phyloP scores from a whole-genome alignment of 1,140 invertebrate genomes.

The Brachionus manjavacas region DNA sequence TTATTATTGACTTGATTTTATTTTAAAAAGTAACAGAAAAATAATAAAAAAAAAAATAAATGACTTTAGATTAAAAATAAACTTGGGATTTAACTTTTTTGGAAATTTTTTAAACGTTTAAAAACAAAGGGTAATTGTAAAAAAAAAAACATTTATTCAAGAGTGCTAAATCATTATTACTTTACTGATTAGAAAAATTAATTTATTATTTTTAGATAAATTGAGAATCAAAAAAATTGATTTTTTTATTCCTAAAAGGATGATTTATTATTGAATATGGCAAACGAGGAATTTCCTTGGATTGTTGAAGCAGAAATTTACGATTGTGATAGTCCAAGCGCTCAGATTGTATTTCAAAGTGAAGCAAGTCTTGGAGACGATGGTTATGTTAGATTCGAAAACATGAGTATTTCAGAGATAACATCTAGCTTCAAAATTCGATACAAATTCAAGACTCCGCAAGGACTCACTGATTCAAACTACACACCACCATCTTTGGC shows the following conservation, averaged over 20 bases:
- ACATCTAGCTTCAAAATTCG: neutral
- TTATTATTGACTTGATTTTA: too few relatives aligned
- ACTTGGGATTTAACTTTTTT: too few relatives aligned
- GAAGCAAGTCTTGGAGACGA: neutral
- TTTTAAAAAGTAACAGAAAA: too few relatives aligned
- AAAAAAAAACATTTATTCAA: too few relatives aligned
- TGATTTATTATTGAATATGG: constrained; percentile 11
- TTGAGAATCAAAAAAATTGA: too few relatives aligned
- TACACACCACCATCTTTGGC: neutral
- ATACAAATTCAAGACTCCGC: neutral
- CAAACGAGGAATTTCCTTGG: neutral
- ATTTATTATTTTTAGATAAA: too few relatives aligned
- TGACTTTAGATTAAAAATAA: too few relatives aligned
- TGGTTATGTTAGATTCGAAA: constrained; percentile 31
- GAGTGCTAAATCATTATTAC: too few relatives aligned
- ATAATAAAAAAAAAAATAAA: too few relatives aligned
- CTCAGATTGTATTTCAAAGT: neutral
- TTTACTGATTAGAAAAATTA: too few relatives aligned
- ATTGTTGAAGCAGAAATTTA: neutral
- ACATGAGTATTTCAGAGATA: neutral
- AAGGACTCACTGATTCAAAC: neutral
- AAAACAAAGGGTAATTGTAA: too few relatives aligned
- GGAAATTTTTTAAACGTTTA: too few relatives aligned
- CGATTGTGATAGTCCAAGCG: neutral
- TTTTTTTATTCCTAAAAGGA: neutral